Evolutionary conservation across 2,888 invertebrate species (phyloP).

Genomic region (Drosophila eohydei): DNA sequence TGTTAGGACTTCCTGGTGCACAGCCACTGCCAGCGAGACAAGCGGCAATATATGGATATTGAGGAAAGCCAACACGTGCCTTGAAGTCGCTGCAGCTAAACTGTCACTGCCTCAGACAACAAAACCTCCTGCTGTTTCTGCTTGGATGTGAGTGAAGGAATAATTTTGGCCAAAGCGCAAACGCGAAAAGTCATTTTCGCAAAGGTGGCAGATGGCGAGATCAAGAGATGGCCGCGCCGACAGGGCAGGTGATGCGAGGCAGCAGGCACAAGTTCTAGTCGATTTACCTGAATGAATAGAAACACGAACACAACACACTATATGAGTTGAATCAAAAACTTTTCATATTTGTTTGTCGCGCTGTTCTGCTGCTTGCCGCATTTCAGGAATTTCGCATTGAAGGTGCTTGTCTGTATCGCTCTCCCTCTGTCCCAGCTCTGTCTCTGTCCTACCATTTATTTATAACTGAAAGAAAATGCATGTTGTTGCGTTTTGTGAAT

Average conservation of each 20-base stretch:
- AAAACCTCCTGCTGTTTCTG: conserved; percentile 66
- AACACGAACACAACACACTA: conserved; percentile 46
- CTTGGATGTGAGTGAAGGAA: conserved; percentile 19
- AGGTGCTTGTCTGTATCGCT: background rate
- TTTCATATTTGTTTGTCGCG: conserved; percentile 39
- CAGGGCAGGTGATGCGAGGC: conserved; percentile 45
- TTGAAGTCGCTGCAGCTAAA: conserved; percentile 34
- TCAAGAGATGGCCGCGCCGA: background rate
- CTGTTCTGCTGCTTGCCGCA: conserved; percentile 12
- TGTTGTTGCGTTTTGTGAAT: conserved; percentile 13
- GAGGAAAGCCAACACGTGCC: conserved; percentile 12
- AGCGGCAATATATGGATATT: background rate
- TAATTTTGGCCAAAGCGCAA: conserved; percentile 16
- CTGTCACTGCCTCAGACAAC: conserved; percentile 60
- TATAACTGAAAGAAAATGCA: conserved; percentile 31
- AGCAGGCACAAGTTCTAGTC: conserved; percentile 40
- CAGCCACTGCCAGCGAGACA: background rate
- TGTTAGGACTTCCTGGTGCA: conserved; percentile 8
- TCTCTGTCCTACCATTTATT: conserved; percentile 34
- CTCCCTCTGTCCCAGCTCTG: background rate
- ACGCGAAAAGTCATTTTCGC: conserved; percentile 8
- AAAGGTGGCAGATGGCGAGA: conserved; percentile 3
- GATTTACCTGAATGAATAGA: conserved; percentile 52
- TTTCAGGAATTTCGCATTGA: conserved; percentile 11
- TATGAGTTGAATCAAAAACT: conserved; percentile 33